These are phyloP conservation scores for Polylopha cassiicola DNA, from an alignment of 2,888 invertebrate species.

Conservation along the genomic window DNA sequence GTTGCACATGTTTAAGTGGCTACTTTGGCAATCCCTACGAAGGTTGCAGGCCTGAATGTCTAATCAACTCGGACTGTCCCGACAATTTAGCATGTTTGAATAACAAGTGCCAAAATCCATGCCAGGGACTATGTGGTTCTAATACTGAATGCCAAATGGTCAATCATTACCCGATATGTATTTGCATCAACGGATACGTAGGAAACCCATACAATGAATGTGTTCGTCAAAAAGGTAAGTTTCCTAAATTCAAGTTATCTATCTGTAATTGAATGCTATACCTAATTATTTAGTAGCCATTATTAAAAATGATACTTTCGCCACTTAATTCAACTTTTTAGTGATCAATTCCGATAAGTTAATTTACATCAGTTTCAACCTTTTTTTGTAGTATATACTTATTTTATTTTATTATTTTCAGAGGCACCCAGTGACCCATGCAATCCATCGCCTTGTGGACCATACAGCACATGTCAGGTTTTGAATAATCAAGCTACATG, in stretches of 20 bases:
- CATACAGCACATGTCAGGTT: slow-evolving; percentile 83
- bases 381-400: neutral
- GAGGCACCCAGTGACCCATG: slow-evolving; percentile 79
- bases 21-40: slow-evolving; percentile 84
- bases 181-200: slow-evolving; percentile 79
- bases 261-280: no score
- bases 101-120: slow-evolving; percentile 83
- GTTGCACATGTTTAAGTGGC: slow-evolving; percentile 82
- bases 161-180: slow-evolving; percentile 86
- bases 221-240: slow-evolving; percentile 53
- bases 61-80: slow-evolving; percentile 81
- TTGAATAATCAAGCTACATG: slow-evolving; percentile 82
- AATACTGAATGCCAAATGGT: slow-evolving; percentile 85
- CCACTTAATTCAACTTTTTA: no score
- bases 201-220: slow-evolving; percentile 82
- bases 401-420: slow-evolving; percentile 31
- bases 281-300: no score
- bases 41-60: slow-evolving; percentile 84
- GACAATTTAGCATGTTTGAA: slow-evolving; percentile 81
- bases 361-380: neutral
- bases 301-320: no score
- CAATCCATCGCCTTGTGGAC: slow-evolving; percentile 86
- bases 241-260: no score
- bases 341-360: no score
- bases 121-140: slow-evolving; percentile 86